Percentiles rank a stretch among this genome's conserved stretches.
Evolutionary conservation across 2,888 invertebrate genomes (phyloP).

Genomic region (Biston stratarius): DNA sequence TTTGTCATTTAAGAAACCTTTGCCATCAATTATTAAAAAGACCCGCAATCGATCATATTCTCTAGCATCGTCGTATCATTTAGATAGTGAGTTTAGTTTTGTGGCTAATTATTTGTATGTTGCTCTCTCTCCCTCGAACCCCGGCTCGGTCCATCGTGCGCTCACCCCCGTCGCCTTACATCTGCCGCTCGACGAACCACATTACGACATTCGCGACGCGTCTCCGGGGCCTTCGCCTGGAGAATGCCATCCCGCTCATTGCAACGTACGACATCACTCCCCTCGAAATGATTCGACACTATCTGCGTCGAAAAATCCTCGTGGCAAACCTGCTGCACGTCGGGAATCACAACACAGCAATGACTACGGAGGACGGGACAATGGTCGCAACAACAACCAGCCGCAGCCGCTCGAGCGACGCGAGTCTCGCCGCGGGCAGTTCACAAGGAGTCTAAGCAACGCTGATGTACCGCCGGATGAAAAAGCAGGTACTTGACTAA

Average conservation of each 20-base stretch:
- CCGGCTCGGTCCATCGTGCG: constrained; percentile 80
- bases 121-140: constrained; percentile 86
- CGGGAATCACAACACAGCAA: constrained; percentile 83
- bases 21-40: constrained; percentile 72
- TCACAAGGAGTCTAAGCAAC: constrained; percentile 93
- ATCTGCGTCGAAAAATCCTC: constrained; percentile 45
- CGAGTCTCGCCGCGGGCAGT: constrained; percentile 87
- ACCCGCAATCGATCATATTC: constrained; percentile 72
- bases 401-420: constrained; percentile 84
- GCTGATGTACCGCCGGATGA: constrained; percentile 94
- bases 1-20: constrained; percentile 63
- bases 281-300: constrained; percentile 14
- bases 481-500: constrained; percentile 86
- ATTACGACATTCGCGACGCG: constrained; percentile 61
- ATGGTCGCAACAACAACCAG: constrained; percentile 82
- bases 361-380: constrained; percentile 87
- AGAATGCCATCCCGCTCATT: constrained; percentile 42
- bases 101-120: constrained; percentile 87
- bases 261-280: constrained; percentile 37
- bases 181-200: constrained; percentile 68
- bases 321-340: constrained; percentile 59
- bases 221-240: constrained; percentile 49
- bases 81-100: constrained; percentile 77
- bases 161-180: constrained; percentile 76
- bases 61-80: constrained; percentile 67